A percentile compares a stretch with the other conserved stretches of the same genome.
Conservation (phyloP, 2,113 vertebrate genomes). For the Dermatemys mawii region DNA sequence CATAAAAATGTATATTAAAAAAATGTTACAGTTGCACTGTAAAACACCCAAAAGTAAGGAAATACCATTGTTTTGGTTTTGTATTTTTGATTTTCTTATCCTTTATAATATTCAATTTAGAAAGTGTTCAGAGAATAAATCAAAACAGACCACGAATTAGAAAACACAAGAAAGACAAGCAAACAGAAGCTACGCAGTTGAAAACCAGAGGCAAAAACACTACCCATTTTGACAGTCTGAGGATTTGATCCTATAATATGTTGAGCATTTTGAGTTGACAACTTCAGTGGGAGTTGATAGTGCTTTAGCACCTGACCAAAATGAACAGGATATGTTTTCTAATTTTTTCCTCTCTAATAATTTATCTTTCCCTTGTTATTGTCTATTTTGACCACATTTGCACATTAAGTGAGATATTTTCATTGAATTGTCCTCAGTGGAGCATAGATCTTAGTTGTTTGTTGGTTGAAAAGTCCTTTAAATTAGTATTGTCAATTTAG, state of each 20-base stretch:
- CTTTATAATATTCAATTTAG: neutral
- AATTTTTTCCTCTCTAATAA: neutral
- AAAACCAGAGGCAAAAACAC: neutral
- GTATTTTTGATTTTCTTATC: neutral
- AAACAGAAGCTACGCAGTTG: neutral
- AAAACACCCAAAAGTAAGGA: neutral
- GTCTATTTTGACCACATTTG: neutral
- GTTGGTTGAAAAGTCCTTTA: neutral
- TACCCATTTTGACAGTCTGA: neutral
- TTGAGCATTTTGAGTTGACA: neutral
- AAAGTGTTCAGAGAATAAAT: neutral
- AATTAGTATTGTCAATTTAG: neutral
- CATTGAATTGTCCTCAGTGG: neutral
- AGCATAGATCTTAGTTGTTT: neutral
- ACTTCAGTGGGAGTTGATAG: neutral
- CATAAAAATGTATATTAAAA: neutral
- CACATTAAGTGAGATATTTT: neutral
- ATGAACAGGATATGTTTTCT: neutral
- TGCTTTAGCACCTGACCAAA: neutral
- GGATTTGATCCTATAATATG: neutral
- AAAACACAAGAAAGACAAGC: neutral
- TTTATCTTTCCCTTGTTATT: neutral
- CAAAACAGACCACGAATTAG: neutral
- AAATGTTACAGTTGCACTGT: constrained; percentile 8
- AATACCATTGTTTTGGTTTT: neutral